These are phyloP conservation scores for Philotrypesis tridentata DNA, from an alignment of 1,140 invertebrate genomes.

Conservation along the genomic window DNA sequence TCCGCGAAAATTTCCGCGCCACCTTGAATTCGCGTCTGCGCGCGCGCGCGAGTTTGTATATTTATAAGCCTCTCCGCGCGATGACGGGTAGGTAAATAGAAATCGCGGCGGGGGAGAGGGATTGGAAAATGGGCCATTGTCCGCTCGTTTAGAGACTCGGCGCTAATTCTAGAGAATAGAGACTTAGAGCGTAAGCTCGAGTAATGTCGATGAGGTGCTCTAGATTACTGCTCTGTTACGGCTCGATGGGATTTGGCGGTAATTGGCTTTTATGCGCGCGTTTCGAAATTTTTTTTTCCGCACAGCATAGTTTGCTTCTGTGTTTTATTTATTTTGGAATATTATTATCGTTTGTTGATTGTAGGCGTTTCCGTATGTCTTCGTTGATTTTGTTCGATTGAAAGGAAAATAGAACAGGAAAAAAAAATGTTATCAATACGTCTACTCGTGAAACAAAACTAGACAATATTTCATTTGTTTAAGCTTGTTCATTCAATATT, in stretches of 20 bases:
- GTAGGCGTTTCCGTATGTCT: no score
- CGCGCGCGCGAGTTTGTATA: neutral
- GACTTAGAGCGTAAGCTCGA: neutral
- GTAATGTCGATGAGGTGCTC: neutral
- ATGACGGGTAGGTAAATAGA: constrained; percentile 31
- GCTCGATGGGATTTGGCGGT: neutral
- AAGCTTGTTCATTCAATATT: no score
- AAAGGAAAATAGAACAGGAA: no score
- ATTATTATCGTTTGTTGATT: no score
- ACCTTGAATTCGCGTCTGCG: neutral
- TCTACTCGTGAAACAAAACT: no score
- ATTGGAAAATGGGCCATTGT: constrained; percentile 49
- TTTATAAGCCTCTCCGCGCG: constrained; percentile 22
- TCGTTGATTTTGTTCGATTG: no score
- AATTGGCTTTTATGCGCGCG: neutral
- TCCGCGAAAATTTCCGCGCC: neutral
- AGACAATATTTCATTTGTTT: no score
- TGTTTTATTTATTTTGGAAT: no score
- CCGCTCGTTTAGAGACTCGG: constrained; percentile 14
- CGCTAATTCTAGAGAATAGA: constrained; percentile 30
- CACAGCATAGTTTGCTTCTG: no score
- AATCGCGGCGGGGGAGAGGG: constrained; percentile 3
- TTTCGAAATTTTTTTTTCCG: no score
- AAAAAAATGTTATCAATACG: no score
- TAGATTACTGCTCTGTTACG: neutral